Evolutionary conservation across 2,113 vertebrate species (phyloP).

Genomic region (Xiphophorus maculatus): DNA sequence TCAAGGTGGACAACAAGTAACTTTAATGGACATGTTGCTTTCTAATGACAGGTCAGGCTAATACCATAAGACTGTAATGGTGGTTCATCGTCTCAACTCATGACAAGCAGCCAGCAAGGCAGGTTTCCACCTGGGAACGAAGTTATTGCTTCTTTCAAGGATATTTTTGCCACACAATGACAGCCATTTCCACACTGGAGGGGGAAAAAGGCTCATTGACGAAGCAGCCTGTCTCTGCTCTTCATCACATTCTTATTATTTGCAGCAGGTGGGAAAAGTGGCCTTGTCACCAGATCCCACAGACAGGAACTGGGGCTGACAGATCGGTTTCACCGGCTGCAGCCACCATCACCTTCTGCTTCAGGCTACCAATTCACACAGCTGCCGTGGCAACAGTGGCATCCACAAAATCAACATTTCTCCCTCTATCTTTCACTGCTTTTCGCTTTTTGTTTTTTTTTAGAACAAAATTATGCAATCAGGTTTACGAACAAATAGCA

Average conservation of each 20-base stretch:
- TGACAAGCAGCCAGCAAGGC: constrained; percentile 22
- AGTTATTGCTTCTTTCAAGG: constrained; percentile 10
- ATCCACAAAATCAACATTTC: constrained; percentile 3
- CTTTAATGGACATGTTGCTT: constrained; percentile 37
- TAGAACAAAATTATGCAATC: constrained; percentile 6
- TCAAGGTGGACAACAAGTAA: constrained; percentile 5
- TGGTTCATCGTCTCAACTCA: constrained; percentile 47
- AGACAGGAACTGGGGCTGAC: constrained; percentile 59
- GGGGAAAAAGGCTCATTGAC: constrained; percentile 9
- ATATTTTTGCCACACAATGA: not conserved
- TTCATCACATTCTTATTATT: constrained; percentile 50
- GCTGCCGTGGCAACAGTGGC: constrained; percentile 1
- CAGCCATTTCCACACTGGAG: not conserved
- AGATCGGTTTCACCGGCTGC: constrained; percentile 57
- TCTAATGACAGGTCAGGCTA: constrained; percentile 51
- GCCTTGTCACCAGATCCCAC: constrained; percentile 63
- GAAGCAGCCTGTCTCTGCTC: not conserved
- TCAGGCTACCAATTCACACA: constrained; percentile 1
- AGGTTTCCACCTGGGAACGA: constrained; percentile 24
- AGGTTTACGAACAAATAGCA: constrained; percentile 1
- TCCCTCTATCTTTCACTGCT: constrained; percentile 1
- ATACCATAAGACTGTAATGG: constrained; percentile 56
- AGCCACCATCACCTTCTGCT: constrained; percentile 6
- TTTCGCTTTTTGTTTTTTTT: not conserved
- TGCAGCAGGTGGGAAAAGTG: constrained; percentile 47